Evolutionary conservation across 2,797 vertebrate genomes (phyloP), one percentile per base, ranked within the genome.

Genomic region (Babyrousa celebensis): DNA sequence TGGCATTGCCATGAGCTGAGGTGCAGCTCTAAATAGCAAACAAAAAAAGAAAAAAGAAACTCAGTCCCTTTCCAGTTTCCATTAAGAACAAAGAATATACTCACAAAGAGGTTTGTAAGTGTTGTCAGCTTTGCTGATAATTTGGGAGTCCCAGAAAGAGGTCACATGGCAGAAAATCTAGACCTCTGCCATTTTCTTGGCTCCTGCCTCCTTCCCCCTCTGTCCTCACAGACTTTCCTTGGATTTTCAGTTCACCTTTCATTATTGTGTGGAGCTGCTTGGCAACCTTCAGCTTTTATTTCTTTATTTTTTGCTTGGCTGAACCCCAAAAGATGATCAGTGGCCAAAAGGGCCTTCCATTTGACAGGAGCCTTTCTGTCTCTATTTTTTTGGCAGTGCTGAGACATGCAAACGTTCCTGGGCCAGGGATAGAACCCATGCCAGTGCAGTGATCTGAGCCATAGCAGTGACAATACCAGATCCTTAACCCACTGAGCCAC

Each of bases 241-340:
- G 27, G 36, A 74, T 48, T 40, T 32, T 36, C 52, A 86, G 62
- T 65, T 79, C 48, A 54, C 83, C 7, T 54, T 82, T 82, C 67
- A 71, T 17, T 86, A 10, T 52, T 52, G 11, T n/a, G 36, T 10
- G 85, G 54, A 94, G 68, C 78, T 75, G 36, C 18, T 74, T 82
- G 74, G 80, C 82, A 95, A 54, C n/a, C 12, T 9, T 48, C 10
- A 74, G 58, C 18, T 89, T 89, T 92, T 84, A 62, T 88, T 87
- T 80, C n/a, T 95, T 95, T 52, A 27, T 52, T 70, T 82, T 95
- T 87, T 80, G 29, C 23, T 40, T 67, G 79, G 52, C 48, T 62
- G 21, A 94, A 78, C 32, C 60, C 43, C 25, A 12, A 86, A 80
- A 74, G 40, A 29, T 43, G 15, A 65, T 80, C 2, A 54, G 15